Percentiles rank a stretch among this genome's conserved stretches.
Conservation (phyloP, 2,113 vertebrate genomes). For the Puffinus mauretanicus region DNA sequence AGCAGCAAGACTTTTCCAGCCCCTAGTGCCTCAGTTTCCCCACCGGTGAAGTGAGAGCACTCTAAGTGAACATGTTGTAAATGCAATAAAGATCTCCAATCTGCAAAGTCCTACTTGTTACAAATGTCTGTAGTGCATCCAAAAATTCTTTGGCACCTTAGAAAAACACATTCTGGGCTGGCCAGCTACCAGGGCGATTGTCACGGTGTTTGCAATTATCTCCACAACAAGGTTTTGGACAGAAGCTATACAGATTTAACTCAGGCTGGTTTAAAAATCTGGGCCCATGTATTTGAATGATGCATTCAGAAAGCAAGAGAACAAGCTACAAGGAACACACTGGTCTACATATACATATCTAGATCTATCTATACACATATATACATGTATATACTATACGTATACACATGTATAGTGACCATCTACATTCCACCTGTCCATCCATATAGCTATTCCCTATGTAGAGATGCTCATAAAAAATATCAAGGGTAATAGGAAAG, state of each 20-base stretch:
- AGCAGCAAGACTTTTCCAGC: neutral
- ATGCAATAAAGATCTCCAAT: neutral
- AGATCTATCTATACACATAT: neutral
- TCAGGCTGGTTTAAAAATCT: neutral
- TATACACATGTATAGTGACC: fast-evolving
- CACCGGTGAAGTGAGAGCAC: neutral
- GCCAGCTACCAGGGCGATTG: neutral
- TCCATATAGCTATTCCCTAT: neutral
- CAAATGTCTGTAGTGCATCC: no score
- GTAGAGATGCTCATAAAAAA: neutral
- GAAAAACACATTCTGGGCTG: neutral
- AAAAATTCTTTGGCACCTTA: neutral
- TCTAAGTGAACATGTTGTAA: fast-evolving
- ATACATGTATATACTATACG: fast-evolving
- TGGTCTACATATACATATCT: fast-evolving
- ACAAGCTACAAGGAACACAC: fast-evolving
- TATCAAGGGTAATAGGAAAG: neutral
- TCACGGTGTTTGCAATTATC: neutral
- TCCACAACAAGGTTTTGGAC: neutral
- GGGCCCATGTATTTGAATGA: neutral
- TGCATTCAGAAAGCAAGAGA: neutral
- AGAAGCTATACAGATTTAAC: neutral
- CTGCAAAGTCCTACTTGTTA: neutral
- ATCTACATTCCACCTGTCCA: neutral
- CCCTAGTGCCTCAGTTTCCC: neutral